Conservation (phyloP, 2,888 invertebrate genomes). For the Ecdyonurus torrentis region DNA sequence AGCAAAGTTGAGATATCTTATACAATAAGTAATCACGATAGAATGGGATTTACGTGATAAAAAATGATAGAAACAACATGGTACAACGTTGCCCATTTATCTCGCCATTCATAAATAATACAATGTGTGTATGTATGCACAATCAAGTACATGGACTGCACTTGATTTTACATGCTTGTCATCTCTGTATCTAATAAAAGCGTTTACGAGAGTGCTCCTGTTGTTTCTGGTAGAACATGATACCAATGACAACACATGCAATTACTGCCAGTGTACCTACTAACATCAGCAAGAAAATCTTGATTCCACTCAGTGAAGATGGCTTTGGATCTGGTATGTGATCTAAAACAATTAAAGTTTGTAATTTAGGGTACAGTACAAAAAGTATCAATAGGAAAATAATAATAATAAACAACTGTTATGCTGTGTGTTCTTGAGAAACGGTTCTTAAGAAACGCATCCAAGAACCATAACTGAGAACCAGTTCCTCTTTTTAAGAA, state of each 20-base stretch:
- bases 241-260: slow-evolving; percentile 68
- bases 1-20: too few species aligned
- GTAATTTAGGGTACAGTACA: background rate
- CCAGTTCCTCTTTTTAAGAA: too few species aligned
- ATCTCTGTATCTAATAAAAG: slow-evolving; percentile 42
- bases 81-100: too few species aligned
- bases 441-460: too few species aligned
- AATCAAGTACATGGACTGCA: too few species aligned
- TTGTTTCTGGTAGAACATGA: slow-evolving; percentile 85
- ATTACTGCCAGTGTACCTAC: slow-evolving; percentile 67
- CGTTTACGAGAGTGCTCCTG: slow-evolving; percentile 80
- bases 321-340: slow-evolving; percentile 78
- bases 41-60: too few species aligned
- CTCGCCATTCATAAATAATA: too few species aligned
- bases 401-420: background rate
- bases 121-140: too few species aligned
- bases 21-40: too few species aligned
- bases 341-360: slow-evolving; percentile 31
- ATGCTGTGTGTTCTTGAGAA: background rate
- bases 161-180: background rate
- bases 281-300: slow-evolving; percentile 77
- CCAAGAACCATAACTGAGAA: too few species aligned
- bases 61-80: too few species aligned
- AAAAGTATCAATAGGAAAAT: background rate
- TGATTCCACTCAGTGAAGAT: slow-evolving; percentile 70